Conservation (phyloP, 2,113 vertebrate genomes). For the Phocoena phocoena region DNA sequence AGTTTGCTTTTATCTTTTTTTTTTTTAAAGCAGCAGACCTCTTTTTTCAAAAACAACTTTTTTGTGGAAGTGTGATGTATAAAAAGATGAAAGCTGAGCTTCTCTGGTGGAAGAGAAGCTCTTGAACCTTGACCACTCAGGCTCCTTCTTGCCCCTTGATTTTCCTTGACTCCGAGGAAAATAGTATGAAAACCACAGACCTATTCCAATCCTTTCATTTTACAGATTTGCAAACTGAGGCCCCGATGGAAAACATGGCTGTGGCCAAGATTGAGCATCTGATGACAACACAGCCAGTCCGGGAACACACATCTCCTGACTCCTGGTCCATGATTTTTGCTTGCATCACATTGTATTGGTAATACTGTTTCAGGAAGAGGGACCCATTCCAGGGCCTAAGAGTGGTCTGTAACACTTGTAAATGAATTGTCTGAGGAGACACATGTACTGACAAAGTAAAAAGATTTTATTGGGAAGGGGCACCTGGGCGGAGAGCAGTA, state of each 20-base stretch:
- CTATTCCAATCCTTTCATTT: neutral
- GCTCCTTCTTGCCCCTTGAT: neutral
- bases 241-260: neutral
- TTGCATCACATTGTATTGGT: neutral
- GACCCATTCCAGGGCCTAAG: neutral
- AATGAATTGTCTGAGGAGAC: neutral
- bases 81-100: neutral
- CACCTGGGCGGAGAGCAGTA: neutral
- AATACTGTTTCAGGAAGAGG: neutral
- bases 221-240: neutral
- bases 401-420: neutral
- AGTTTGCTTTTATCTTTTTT: neutral
- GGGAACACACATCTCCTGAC: neutral
- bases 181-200: neutral
- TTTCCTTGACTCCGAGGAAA: neutral
- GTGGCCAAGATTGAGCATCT: rapidly evolving
- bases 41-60: conserved; percentile 8
- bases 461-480: neutral
- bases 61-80: neutral
- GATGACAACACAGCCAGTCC: neutral
- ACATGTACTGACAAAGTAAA: neutral
- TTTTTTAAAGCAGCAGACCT: neutral
- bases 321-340: rapidly evolving
- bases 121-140: neutral
- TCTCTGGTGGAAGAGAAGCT: neutral